Conservation (phyloP, 1,140 invertebrate species). For the Uloborus diversus region DNA sequence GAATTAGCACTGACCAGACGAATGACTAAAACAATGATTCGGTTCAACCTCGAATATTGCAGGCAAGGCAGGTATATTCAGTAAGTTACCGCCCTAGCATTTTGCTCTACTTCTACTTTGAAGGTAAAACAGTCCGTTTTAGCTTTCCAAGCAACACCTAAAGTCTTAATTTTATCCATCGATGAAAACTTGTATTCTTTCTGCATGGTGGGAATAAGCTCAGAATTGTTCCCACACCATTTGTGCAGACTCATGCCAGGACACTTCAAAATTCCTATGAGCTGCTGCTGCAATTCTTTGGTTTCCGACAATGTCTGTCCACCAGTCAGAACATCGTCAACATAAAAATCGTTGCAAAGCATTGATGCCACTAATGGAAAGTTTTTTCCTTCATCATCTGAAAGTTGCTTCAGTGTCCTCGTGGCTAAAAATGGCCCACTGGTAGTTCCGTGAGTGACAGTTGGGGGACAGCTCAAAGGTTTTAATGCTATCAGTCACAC, state of each 20-base stretch:
- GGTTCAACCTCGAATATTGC: too few relatives aligned
- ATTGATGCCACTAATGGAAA: slow-evolving; percentile 54
- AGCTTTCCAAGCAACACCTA: background rate
- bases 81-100: too few relatives aligned
- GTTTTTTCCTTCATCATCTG: slow-evolving; percentile 55
- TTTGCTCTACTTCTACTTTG: background rate
- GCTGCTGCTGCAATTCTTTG: slow-evolving; percentile 23
- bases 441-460: slow-evolving; percentile 63
- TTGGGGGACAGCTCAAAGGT: slow-evolving; percentile 60
- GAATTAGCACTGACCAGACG: too few relatives aligned
- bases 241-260: background rate
- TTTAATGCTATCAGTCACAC: slow-evolving; percentile 59
- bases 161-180: background rate
- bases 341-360: slow-evolving; percentile 58
- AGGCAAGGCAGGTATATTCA: too few relatives aligned
- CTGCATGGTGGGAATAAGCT: background rate
- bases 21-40: too few relatives aligned
- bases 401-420: slow-evolving; percentile 60
- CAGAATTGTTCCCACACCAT: background rate
- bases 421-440: slow-evolving; percentile 63
- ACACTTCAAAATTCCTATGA: background rate
- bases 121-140: background rate
- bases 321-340: slow-evolving; percentile 60
- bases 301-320: slow-evolving; percentile 50
- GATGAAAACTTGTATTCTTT: background rate